phyloP scores from a whole-genome alignment of 2,888 invertebrate genomes.

The Parnassius glacialis region DNA sequence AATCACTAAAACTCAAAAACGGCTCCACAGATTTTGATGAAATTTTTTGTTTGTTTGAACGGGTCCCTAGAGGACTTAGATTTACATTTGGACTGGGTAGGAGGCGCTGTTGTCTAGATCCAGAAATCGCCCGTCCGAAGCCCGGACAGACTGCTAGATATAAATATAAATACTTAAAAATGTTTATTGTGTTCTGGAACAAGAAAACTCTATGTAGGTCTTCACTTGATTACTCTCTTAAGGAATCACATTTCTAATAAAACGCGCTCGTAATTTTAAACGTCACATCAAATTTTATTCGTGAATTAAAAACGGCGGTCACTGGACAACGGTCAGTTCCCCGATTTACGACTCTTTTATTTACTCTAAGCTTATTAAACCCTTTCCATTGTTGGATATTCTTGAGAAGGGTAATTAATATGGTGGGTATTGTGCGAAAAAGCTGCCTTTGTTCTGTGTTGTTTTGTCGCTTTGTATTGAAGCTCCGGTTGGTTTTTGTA shows the following conservation, averaged over 20 bases:
- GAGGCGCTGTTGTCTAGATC: no score
- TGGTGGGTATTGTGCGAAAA: conserved; percentile 70
- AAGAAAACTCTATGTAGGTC: conserved; percentile 20
- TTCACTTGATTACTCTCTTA: conserved; percentile 1
- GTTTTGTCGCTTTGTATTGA: conserved; percentile 55
- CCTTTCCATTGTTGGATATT: conserved; percentile 62
- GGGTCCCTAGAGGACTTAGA: no score
- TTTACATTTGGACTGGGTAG: no score
- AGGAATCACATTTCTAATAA: background rate
- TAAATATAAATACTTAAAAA: no score
- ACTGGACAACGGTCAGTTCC: conserved; percentile 66
- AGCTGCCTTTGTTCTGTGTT: conserved; percentile 62
- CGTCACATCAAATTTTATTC: conserved; percentile 62
- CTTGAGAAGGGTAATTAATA: conserved; percentile 77
- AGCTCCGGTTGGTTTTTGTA: conserved; percentile 53
- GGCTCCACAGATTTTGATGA: no score
- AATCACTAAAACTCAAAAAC: no score
- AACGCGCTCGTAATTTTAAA: conserved; percentile 42
- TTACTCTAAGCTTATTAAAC: conserved; percentile 77
- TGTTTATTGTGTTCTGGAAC: background rate
- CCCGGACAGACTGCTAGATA: no score
- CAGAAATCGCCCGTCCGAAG: no score
- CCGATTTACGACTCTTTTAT: conserved; percentile 64
- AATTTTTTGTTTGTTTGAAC: no score
- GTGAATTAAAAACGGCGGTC: conserved; percentile 41